Conservation (phyloP, 2,888 invertebrate species). For the Acleris literana region DNA sequence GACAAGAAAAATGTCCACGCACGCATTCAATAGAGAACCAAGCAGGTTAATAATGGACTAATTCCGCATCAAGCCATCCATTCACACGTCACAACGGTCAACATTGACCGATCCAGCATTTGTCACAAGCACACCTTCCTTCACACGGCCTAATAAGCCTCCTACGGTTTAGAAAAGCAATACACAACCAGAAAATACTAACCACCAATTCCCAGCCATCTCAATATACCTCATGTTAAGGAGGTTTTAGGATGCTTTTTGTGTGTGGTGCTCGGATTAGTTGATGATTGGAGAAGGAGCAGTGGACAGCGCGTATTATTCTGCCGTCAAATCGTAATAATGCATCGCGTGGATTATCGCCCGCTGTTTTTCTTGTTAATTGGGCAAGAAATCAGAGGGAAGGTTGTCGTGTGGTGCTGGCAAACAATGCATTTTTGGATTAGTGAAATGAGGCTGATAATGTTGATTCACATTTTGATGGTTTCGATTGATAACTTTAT, state of each 20-base stretch:
- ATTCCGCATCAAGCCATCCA: conserved; percentile 39
- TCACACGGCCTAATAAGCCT: conserved; percentile 65
- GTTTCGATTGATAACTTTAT: no score
- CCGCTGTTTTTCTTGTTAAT: conserved; percentile 78
- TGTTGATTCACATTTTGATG: no score
- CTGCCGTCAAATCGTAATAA: conserved; percentile 65
- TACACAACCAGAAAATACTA: conserved; percentile 16
- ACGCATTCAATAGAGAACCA: conserved; percentile 21
- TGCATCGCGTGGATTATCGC: conserved; percentile 63
- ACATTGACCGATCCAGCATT: conserved; percentile 42
- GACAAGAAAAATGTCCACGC: conserved; percentile 18
- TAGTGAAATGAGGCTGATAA: not conserved
- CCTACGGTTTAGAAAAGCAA: conserved; percentile 46
- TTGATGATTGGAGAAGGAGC: not conserved
- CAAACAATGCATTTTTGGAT: not conserved
- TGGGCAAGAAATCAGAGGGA: conserved; percentile 71
- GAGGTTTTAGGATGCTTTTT: not conserved
- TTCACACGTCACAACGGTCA: conserved; percentile 51
- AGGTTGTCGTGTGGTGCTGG: conserved; percentile 9
- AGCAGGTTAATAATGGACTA: conserved; percentile 35
- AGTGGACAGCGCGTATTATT: conserved; percentile 47
- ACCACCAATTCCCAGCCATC: conserved; percentile 1
- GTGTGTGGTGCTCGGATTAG: not conserved
- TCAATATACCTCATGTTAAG: not conserved
- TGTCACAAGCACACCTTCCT: conserved; percentile 56